phyloP scores from a whole-genome alignment of 2,113 vertebrate species.

The Albula glossodonta region DNA sequence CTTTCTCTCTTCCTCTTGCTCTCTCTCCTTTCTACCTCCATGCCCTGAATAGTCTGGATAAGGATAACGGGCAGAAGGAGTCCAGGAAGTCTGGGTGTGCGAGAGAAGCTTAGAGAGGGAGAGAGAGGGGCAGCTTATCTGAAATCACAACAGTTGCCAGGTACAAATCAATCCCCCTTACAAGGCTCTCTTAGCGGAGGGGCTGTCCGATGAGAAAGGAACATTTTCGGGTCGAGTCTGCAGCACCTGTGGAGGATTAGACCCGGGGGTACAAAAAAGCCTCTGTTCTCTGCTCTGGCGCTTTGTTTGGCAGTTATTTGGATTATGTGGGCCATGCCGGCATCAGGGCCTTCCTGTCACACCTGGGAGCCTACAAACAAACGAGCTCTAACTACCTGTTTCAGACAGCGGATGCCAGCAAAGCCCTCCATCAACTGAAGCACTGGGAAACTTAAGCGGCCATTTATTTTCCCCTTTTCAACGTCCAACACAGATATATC shows the following conservation, averaged over 20 bases:
- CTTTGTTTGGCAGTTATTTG: conserved; percentile 4
- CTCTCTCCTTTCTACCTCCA: neutral
- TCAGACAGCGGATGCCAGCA: neutral
- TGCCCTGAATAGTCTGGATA: too few species aligned
- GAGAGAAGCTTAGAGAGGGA: neutral
- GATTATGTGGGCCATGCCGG: conserved; percentile 1
- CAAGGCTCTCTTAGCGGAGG: neutral
- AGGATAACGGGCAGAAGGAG: conserved; percentile 29
- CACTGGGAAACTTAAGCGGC: neutral
- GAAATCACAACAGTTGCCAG: conserved; percentile 42
- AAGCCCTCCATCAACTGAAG: neutral
- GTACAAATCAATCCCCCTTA: conserved; percentile 31
- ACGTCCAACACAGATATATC: neutral
- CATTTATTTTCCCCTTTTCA: neutral
- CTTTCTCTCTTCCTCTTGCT: conserved; percentile 38
- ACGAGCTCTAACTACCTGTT: neutral
- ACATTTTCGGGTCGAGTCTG: conserved; percentile 21
- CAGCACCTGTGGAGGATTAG: conserved; percentile 53
- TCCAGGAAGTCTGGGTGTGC: conserved; percentile 43
- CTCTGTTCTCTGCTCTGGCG: neutral
- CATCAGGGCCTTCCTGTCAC: neutral
- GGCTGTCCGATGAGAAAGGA: conserved; percentile 39
- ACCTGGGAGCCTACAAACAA: neutral
- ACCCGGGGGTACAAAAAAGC: neutral
- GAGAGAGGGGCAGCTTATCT: conserved; percentile 37